phyloP scores from a whole-genome alignment of 2,797 vertebrate species.

The Acanthornis magna region DNA sequence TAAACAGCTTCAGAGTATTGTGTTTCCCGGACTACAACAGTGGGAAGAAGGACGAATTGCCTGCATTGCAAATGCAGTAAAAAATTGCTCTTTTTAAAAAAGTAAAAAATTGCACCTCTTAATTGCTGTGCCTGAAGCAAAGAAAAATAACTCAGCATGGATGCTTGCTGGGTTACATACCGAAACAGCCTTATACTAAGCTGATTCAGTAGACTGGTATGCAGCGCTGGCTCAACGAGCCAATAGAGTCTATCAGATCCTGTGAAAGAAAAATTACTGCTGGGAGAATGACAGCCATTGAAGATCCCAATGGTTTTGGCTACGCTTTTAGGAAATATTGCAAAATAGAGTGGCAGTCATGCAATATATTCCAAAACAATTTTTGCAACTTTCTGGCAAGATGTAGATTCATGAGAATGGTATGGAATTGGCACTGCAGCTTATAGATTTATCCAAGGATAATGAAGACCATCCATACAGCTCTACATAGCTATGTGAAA shows the following conservation, averaged over 20 bases:
- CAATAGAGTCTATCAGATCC: not conserved
- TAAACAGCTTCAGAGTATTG: not conserved
- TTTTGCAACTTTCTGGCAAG: not conserved
- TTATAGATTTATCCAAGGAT: not conserved
- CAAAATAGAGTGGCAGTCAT: not conserved
- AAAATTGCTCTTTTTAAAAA: no score
- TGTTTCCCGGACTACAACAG: not conserved
- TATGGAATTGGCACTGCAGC: not conserved
- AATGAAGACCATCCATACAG: not conserved
- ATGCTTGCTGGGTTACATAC: conserved; percentile 42
- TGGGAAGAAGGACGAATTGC: not conserved
- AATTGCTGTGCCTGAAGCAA: conserved; percentile 37
- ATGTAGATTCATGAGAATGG: accelerated
- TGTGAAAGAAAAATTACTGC: conserved; percentile 7
- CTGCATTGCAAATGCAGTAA: conserved; percentile 23
- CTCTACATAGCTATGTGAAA: not conserved
- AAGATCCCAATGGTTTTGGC: not conserved
- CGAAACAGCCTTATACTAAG: not conserved
- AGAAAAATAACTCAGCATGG: conserved; percentile 38
- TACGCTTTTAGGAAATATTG: not conserved
- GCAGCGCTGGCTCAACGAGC: not conserved
- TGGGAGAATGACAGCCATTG: not conserved
- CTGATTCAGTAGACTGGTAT: conserved; percentile 53
- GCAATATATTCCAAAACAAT: not conserved
- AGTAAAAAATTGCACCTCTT: conserved; percentile 26